Percentiles rank a stretch among this genome's conserved stretches.
Evolutionary conservation across 2,888 invertebrate species (phyloP).

Genomic region (Oscheius myriophilus): DNA sequence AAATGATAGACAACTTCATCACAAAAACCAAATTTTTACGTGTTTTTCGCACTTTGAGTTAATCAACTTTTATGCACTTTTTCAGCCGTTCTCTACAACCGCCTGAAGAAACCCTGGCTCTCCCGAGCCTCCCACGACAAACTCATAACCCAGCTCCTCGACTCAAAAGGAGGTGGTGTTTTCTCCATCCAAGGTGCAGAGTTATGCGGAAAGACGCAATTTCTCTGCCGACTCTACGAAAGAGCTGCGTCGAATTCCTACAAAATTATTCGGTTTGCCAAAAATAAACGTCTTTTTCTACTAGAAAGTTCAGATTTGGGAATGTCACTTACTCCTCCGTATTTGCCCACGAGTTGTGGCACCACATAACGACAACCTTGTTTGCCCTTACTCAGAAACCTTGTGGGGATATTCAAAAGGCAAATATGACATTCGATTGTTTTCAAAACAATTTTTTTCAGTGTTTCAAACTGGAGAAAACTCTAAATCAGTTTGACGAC

Average conservation of each 20-base stretch:
- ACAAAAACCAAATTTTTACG: too few relatives aligned
- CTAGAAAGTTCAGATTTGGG: slow-evolving; percentile 43
- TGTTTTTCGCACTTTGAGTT: too few relatives aligned
- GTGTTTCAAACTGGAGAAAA: slow-evolving; percentile 34
- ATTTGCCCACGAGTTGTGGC: slow-evolving; percentile 67
- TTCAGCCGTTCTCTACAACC: background rate
- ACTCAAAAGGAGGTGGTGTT: slow-evolving; percentile 20
- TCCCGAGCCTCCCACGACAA: slow-evolving; percentile 21
- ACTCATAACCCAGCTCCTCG: slow-evolving; percentile 18
- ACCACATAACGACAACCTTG: slow-evolving; percentile 36
- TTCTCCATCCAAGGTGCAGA: slow-evolving; percentile 38
- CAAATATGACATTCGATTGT: background rate
- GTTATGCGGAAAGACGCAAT: slow-evolving; percentile 45
- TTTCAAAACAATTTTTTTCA: slow-evolving; percentile 6
- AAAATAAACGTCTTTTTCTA: background rate
- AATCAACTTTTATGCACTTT: too few relatives aligned
- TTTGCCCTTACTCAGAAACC: slow-evolving; percentile 36
- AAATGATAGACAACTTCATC: too few relatives aligned
- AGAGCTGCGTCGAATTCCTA: slow-evolving; percentile 40
- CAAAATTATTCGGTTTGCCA: slow-evolving; percentile 43
- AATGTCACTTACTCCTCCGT: slow-evolving; percentile 58
- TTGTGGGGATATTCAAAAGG: slow-evolving; percentile 33
- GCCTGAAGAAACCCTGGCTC: slow-evolving; percentile 22
- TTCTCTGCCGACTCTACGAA: slow-evolving; percentile 41
- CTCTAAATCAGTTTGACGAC: slow-evolving; percentile 11